These are phyloP conservation scores for Syrphus vitripennis DNA, from an alignment of 2,888 invertebrate species.

Conservation along the genomic window DNA sequence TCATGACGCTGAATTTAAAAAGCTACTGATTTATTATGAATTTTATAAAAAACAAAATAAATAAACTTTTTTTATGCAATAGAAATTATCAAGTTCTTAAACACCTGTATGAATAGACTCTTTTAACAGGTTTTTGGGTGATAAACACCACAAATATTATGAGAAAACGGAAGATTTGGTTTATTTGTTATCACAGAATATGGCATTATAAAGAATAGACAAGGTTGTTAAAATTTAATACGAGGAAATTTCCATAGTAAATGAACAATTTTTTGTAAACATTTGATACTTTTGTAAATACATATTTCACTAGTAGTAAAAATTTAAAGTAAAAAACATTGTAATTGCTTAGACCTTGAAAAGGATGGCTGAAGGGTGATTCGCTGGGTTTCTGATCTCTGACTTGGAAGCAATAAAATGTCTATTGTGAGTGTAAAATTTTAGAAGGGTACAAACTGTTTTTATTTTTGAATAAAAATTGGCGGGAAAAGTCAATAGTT, in stretches of 20 bases:
- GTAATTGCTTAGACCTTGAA: too few species aligned
- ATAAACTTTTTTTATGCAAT: neutral
- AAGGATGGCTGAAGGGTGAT: too few species aligned
- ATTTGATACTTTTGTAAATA: neutral
- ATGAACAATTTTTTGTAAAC: neutral
- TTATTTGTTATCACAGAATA: too few species aligned
- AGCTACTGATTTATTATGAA: neutral
- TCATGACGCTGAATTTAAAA: neutral
- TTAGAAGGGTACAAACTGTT: too few species aligned
- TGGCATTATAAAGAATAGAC: neutral
- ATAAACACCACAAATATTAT: neutral
- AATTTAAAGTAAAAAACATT: too few species aligned
- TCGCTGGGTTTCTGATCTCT: too few species aligned
- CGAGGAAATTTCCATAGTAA: neutral
- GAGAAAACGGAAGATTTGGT: too few species aligned
- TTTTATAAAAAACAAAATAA: neutral
- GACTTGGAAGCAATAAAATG: too few species aligned
- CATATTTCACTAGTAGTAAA: too few species aligned
- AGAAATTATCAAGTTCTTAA: neutral
- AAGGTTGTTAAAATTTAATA: neutral
- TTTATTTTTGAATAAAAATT: too few species aligned
- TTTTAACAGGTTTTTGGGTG: neutral
- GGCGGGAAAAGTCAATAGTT: too few species aligned
- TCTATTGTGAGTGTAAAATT: too few species aligned
- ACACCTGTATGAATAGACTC: neutral